Base-by-base conservation (phyloP, 2,113 vertebrate species). In the Pygoscelis antarcticus region DNA sequence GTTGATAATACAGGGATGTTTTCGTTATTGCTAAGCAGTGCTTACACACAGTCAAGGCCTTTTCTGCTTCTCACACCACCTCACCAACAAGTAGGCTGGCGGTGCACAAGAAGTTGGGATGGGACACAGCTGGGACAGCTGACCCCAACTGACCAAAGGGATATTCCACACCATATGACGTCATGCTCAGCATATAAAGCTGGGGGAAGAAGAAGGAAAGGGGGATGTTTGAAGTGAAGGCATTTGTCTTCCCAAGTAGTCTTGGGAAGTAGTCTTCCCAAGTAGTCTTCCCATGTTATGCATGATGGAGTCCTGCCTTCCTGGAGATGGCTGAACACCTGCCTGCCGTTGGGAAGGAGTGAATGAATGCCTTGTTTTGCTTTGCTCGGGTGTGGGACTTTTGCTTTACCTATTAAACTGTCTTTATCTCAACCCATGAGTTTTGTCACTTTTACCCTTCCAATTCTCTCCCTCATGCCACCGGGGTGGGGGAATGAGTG, bases 341-440 rank as follows among this genome's bases (percentile, higher is more conserved):
- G 47, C 47, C 60, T 16, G 29, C 22, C 7, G 0, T 21, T 21
- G 36, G 76, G 47, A 64, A 77, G 76, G 1, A 8, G 36, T 16
- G 58, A 38, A 62, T 2, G 9, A 40, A 26, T 51, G 34, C n/a
- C 21, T 51, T 34, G 16, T 9, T 51, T 62, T 51, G 16, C 21
- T 51, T 79, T 52, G n/a, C 7, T 64, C 15, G 46, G 0, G 1
- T 34, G 23, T 1, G 1, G 0, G 1, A 16, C 10, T 79, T 65
- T 64, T 52, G 16, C 17, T 64, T 79, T 64, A 9, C 21, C 10
- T 64, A 12, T 64, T 40, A 34, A 64, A 34, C 29, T 42, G 36
- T 34, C 36, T 40, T 64, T 52, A 40, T 52, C 13, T 42, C 36
- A 42, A 7, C 17, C 30, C 23, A 42, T 0, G 3, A 65, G 17